Evolutionary conservation across 1,140 invertebrate genomes (phyloP).

Genomic region (Ganaspis sp.): DNA sequence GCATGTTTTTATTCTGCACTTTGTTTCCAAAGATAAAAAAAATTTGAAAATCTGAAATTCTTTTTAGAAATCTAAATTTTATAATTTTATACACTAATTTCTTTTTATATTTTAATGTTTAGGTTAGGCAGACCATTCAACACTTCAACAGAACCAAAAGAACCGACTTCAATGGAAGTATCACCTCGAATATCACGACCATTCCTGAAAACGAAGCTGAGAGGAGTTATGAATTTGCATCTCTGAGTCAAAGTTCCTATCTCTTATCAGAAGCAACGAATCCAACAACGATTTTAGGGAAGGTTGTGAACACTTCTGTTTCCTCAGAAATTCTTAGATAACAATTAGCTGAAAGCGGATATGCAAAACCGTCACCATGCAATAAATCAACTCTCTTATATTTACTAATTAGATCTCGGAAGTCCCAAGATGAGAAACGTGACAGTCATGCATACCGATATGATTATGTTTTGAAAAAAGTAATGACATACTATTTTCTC

Average conservation of each 20-base stretch:
- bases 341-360: background rate
- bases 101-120: background rate
- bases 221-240: background rate
- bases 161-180: background rate
- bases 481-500: slow-evolving; percentile 1
- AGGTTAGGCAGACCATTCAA: background rate
- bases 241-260: too few relatives aligned
- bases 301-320: background rate
- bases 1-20: too few relatives aligned
- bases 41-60: too few relatives aligned
- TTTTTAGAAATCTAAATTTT: too few relatives aligned
- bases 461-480: background rate
- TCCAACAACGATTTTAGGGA: background rate
- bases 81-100: too few relatives aligned
- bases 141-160: background rate
- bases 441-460: background rate
- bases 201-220: background rate
- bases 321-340: background rate
- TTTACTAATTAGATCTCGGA: background rate
- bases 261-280: background rate
- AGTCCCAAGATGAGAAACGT: background rate
- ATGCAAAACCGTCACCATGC: background rate
- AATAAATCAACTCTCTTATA: background rate
- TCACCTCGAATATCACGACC: background rate
- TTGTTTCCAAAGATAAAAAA: too few relatives aligned